phyloP scores from a whole-genome alignment of 2,797 vertebrate species.

The Anabas testudineus region DNA sequence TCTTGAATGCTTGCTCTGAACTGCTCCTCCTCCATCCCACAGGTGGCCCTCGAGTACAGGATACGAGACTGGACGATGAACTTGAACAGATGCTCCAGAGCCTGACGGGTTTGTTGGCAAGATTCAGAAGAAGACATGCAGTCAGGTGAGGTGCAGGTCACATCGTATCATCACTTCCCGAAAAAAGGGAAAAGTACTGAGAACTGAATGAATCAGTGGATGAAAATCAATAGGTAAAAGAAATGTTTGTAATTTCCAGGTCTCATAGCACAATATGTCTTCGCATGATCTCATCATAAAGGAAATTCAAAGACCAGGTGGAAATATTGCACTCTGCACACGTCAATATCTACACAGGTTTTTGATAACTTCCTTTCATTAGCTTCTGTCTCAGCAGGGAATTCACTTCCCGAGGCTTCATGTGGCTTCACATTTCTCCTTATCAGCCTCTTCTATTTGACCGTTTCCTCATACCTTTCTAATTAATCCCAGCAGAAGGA shows the following conservation, averaged over 20 bases:
- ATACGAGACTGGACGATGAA: constrained; percentile 99
- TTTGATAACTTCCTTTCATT: constrained; percentile 46
- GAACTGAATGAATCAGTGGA: constrained; percentile 16
- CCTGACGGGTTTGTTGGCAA: constrained; percentile 81
- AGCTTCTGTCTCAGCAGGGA: constrained; percentile 38
- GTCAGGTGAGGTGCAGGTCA: constrained; percentile 36
- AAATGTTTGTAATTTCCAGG: constrained; percentile 30
- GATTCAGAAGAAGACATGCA: constrained; percentile 37
- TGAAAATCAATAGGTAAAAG: constrained; percentile 48
- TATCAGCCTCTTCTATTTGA: constrained; percentile 46
- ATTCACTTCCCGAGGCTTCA: constrained; percentile 30
- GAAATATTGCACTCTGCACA: constrained; percentile 27
- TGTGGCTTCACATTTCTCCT: constrained; percentile 45
- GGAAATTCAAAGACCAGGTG: constrained; percentile 26
- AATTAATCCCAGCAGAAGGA: constrained; percentile 51
- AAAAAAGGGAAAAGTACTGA: constrained; percentile 11
- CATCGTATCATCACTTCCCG: neutral
- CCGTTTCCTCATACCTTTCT: constrained; percentile 26
- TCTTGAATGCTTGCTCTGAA: constrained; percentile 97
- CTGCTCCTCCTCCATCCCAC: constrained; percentile 98
- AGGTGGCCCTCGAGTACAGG: constrained; percentile 97
- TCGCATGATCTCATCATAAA: constrained; percentile 30
- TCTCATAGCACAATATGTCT: constrained; percentile 17
- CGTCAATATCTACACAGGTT: constrained; percentile 33
- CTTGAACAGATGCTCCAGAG: constrained; percentile 99